Evolutionary conservation across 2,888 invertebrate species (phyloP).

Genomic region (Dasypogon diadema): DNA sequence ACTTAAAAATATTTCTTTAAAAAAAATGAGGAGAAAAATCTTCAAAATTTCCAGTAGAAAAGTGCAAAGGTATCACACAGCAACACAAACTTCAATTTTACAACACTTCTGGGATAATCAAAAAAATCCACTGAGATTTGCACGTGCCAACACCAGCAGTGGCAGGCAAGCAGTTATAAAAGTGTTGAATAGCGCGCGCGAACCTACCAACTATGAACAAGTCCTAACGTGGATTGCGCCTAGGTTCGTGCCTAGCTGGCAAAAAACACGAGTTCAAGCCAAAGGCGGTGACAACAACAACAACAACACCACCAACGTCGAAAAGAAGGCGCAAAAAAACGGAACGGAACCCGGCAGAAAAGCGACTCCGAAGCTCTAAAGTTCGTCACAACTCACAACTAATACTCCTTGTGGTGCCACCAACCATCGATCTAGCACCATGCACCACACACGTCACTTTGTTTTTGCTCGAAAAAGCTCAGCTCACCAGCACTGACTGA

Average conservation of each 20-base stretch:
- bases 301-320: not conserved
- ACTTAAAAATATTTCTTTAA: too few species aligned
- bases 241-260: slow-evolving; percentile 19
- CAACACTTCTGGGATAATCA: too few species aligned
- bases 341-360: slow-evolving; percentile 19
- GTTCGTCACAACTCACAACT: slow-evolving; percentile 36
- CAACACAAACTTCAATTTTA: too few species aligned
- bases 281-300: slow-evolving; percentile 17
- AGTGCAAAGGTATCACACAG: too few species aligned
- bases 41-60: too few species aligned
- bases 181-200: slow-evolving; percentile 47
- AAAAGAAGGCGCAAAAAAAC: slow-evolving; percentile 6
- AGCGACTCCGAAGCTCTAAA: slow-evolving; percentile 32
- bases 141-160: slow-evolving; percentile 35
- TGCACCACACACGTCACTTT: slow-evolving; percentile 34
- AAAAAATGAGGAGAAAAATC: too few species aligned
- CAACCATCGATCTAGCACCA: slow-evolving; percentile 23
- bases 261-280: slow-evolving; percentile 33
- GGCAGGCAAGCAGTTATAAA: slow-evolving; percentile 26
- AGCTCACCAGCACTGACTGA: not conserved
- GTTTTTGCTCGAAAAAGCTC: slow-evolving; percentile 38
- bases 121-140: slow-evolving; percentile 29
- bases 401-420: slow-evolving; percentile 27
- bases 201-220: slow-evolving; percentile 36
- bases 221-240: slow-evolving; percentile 32